Base-by-base conservation (phyloP, 2,113 vertebrate genomes). In the Setophaga coronata region DNA sequence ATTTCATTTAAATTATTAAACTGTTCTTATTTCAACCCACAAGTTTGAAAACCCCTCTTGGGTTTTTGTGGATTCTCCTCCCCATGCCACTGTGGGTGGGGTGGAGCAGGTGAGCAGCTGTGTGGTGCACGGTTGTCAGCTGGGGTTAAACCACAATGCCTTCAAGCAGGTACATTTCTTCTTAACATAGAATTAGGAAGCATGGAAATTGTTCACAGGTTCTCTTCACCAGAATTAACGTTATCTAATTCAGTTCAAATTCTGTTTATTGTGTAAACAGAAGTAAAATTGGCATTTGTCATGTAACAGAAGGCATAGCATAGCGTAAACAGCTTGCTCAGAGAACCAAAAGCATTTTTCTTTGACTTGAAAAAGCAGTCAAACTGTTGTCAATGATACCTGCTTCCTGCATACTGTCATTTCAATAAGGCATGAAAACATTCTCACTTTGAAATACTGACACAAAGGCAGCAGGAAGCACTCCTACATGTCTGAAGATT, bases 351-450 rank as follows among this genome's bases (percentile, higher is more conserved):
- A 84, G 7, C 13, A 48, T 84, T 90, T 87, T 81, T 73, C 33
- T 87, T 71, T 53, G 21, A 82, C 40, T 82, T 74, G 25, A 87
- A 84, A 95, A 84, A 72, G 42, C n/a, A 71, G 31, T 92, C 51
- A 92, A 78, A 81, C 20, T 81, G 12, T 70, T 95, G 54, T 78
- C 60, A 74, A 28, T 84, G 72, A 57, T 88, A 85, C 54, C 28
- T 84, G 10, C 65, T 94, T 80, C 70, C 50, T 61, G 29, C 31
- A n/a, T 72, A 29, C 10, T 76, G 71, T 51, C 58, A 67, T 92
- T 92, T 92, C 79, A 95, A 71, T 71, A 94, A 70, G 40, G 51
- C 62, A 80, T 86, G 38, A 86, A 90, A 93, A 81, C 5, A 47
- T 70, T 85, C 19, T 58, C 25, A 26, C 29, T 87, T 78, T 61